Base-by-base conservation (phyloP, 2,888 invertebrate species). In the Pyrrhosoma nymphula region DNA sequence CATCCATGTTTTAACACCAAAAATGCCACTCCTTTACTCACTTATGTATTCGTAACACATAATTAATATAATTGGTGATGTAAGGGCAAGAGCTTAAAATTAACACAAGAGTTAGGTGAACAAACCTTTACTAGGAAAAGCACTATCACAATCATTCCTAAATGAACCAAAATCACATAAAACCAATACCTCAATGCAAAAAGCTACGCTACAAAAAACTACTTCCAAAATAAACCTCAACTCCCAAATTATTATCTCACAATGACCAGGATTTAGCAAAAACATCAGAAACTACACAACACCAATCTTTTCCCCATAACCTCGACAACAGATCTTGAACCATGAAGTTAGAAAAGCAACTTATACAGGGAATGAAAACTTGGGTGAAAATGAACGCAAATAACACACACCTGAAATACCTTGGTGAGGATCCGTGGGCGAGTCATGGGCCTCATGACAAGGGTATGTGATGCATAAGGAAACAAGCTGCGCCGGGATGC, bases 341-440 rank as follows among this genome's bases (percentile, higher is more conserved):
- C 30, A 82, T 35, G 30, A 55, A 93, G 69, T 47, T 30, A 56
- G 88, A 47, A 56, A 88, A 56, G 82, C 88, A 39, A 26, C n/a
- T 90, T 55, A 90, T 55, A 16, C 30, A 90, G 89, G 10, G 14
- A 47, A 16, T n/a, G n/a, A 47, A 14, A 47, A 35, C 3, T 20
- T 23, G 56, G 47, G 55, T 56, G 69, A 90, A 95, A n/a, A 95
- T 95, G 89, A 75, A 35, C 35, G 69, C 69, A 69, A 69, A 26
- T 26, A 35, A 35, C 47, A 93, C 93, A 93, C 95, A 96, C 96
- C 96, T 96, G 96, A 89, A 96, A 96, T 88, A 96, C 95, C 96
- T 96, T 96, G 93, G 96, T 96, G 95, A 96, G 96, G 95, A 96
- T 95, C 56, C 96, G 95, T 90, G 96, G 96, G 88, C 96, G 95